Conservation (phyloP, 2,888 invertebrate species). For the Urechis unicinctus region DNA sequence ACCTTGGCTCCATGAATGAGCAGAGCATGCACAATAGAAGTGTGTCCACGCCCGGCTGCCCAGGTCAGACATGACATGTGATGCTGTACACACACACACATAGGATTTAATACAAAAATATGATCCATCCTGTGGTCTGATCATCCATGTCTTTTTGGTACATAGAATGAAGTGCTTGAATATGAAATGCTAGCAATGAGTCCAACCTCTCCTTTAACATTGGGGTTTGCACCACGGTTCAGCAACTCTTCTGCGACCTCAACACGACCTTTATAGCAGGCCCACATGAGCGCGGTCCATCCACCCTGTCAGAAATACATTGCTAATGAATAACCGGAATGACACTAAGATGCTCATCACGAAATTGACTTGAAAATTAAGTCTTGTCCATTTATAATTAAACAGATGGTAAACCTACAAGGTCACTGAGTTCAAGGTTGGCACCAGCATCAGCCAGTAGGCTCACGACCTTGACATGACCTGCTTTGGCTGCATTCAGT, state of each 20-base stretch:
- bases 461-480: conserved; percentile 72
- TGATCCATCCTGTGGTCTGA: not conserved
- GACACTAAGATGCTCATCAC: not conserved
- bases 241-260: conserved; percentile 68
- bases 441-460: conserved; percentile 74
- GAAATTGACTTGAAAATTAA: conserved; percentile 2
- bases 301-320: conserved; percentile 64
- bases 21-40: conserved; percentile 73
- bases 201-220: conserved; percentile 81
- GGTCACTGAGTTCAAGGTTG: conserved; percentile 42
- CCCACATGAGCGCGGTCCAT: conserved; percentile 98
- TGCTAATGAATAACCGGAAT: not conserved
- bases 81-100: conserved; percentile 57
- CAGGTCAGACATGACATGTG: conserved; percentile 93
- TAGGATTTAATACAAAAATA: not conserved
- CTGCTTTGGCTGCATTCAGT: conserved; percentile 83
- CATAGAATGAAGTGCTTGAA: not conserved
- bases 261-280: conserved; percentile 77
- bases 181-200: not conserved
- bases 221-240: conserved; percentile 82
- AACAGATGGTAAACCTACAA: conserved; percentile 26
- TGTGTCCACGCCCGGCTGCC: conserved; percentile 88
- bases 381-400: not conserved
- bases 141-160: too few relatives aligned
- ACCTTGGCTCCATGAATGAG: conserved; percentile 65